Conservation (phyloP, 2,888 invertebrate species). For the Drosophila rellima region DNA sequence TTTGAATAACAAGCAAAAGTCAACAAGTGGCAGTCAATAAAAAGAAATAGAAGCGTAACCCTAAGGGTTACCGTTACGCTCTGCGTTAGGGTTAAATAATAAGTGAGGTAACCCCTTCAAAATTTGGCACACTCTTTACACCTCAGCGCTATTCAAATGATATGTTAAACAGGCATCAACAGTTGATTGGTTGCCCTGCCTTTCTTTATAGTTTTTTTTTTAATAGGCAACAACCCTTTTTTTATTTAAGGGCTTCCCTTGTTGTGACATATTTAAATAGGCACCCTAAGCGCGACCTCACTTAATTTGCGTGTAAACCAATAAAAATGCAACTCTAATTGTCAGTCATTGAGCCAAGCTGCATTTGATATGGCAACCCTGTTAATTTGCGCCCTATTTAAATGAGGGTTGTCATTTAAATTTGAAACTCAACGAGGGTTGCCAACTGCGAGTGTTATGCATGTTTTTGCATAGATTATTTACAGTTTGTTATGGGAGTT, state of each 20-base stretch:
- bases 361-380: conserved; percentile 59
- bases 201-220: not conserved
- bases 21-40: conserved; percentile 64
- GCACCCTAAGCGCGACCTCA: conserved; percentile 35
- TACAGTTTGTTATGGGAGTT: conserved; percentile 65
- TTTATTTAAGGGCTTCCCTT: conserved; percentile 21
- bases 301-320: conserved; percentile 76
- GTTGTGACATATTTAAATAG: conserved; percentile 63
- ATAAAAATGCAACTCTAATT: conserved; percentile 79
- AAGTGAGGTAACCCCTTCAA: conserved; percentile 30
- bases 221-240: conserved; percentile 51
- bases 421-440: conserved; percentile 30
- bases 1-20: conserved; percentile 63
- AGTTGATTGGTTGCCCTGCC: conserved; percentile 58
- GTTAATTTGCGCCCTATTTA: conserved; percentile 49
- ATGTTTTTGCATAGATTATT: conserved; percentile 81
- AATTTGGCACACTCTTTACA: conserved; percentile 46
- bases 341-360: conserved; percentile 33
- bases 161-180: conserved; percentile 75
- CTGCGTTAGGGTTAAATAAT: not conserved
- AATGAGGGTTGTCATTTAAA: conserved; percentile 51
- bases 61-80: conserved; percentile 21
- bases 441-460: conserved; percentile 40
- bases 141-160: conserved; percentile 78
- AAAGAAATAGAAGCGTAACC: conserved; percentile 38